phyloP scores from a whole-genome alignment of 2,113 vertebrate species.

The Sturnira hondurensis region DNA sequence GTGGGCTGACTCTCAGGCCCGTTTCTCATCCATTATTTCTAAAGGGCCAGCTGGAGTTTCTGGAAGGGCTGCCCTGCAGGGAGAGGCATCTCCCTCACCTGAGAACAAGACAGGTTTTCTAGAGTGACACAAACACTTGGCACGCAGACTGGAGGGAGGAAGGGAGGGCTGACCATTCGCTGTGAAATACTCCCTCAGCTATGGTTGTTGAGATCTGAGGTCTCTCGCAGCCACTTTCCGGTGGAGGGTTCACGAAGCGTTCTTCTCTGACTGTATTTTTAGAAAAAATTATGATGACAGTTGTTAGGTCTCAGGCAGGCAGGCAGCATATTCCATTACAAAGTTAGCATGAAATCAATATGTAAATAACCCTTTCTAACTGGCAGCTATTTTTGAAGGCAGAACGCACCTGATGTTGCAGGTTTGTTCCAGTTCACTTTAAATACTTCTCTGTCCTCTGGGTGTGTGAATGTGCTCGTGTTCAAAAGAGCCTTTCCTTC shows the following conservation, averaged over 20 bases:
- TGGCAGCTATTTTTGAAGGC: conserved; percentile 76
- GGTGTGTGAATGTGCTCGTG: conserved; percentile 9
- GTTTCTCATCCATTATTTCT: conserved; percentile 7
- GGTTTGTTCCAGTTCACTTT: conserved; percentile 77
- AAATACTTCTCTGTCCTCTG: conserved; percentile 73
- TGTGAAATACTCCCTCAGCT: neutral
- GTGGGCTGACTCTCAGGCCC: neutral
- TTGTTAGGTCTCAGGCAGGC: conserved; percentile 72
- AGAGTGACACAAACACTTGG: neutral
- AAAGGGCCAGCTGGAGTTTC: neutral
- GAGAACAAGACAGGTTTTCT: conserved; percentile 27
- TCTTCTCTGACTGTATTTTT: conserved; percentile 62
- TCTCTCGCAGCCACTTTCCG: conserved; percentile 33
- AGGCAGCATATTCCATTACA: conserved; percentile 69
- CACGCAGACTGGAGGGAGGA: neutral
- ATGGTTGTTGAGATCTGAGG: neutral
- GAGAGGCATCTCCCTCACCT: neutral
- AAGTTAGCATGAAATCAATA: conserved; percentile 75
- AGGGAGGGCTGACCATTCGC: neutral
- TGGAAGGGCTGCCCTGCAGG: neutral
- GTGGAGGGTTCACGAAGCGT: conserved; percentile 19
- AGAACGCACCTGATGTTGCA: conserved; percentile 77
- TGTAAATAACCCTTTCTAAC: conserved; percentile 76
- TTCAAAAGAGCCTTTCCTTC: neutral
- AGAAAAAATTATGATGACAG: conserved; percentile 71